A percentile compares a stretch with the other conserved stretches of the same genome.
Evolutionary conservation across 2,888 invertebrate genomes (phyloP).

Genomic region (Nowickia ferox): DNA sequence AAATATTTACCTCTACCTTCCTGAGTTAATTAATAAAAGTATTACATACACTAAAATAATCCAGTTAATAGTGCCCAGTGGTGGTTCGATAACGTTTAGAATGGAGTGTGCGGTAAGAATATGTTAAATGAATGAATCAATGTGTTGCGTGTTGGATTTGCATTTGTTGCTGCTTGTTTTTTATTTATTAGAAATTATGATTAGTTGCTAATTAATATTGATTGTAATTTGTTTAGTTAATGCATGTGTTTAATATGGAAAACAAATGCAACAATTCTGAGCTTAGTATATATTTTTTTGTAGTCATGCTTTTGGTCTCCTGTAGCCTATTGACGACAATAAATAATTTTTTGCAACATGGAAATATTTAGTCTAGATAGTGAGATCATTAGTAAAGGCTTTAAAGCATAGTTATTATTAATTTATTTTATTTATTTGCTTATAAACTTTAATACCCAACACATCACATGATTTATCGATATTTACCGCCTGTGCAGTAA

Average conservation of each 20-base stretch:
- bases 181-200: conserved; percentile 64
- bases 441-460: conserved; percentile 39
- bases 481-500: conserved; percentile 28
- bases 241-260: conserved; percentile 49
- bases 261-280: conserved; percentile 9
- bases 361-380: background rate
- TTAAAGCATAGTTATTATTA: conserved; percentile 29
- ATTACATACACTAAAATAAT: conserved; percentile 23
- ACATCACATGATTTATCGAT: conserved; percentile 60
- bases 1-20: conserved; percentile 30
- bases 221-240: conserved; percentile 64
- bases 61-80: conserved; percentile 36
- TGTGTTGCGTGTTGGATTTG: conserved; percentile 49
- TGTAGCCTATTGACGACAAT: background rate
- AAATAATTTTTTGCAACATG: background rate
- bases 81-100: conserved; percentile 7
- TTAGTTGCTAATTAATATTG: conserved; percentile 68
- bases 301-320: background rate
- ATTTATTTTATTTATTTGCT: conserved; percentile 38
- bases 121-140: conserved; percentile 1
- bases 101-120: background rate
- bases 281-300: background rate
- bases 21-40: conserved; percentile 41
- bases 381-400: conserved; percentile 36
- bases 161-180: conserved; percentile 46